phyloP scores from a whole-genome alignment of 2,113 vertebrate genomes.

The Garra rufa region DNA sequence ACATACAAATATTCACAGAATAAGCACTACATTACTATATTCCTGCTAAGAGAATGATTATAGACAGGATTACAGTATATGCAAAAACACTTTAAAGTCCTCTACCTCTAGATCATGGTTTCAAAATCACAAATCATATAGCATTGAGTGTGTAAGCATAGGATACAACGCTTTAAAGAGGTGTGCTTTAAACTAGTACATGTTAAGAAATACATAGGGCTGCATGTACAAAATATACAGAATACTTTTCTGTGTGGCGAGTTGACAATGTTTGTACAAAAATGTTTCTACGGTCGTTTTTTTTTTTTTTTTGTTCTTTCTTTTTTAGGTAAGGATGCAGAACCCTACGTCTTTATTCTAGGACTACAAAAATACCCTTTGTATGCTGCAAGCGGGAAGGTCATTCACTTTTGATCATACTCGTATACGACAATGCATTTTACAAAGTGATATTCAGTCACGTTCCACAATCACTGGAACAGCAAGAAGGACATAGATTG shows the following conservation, averaged over 20 bases:
- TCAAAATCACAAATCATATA: conserved; percentile 76
- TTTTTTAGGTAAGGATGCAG: conserved; percentile 72
- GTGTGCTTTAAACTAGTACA: conserved; percentile 74
- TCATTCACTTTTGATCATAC: conserved; percentile 75
- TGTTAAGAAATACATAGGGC: conserved; percentile 78
- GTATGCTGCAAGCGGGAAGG: conserved; percentile 76
- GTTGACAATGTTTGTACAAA: conserved; percentile 79
- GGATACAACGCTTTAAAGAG: conserved; percentile 71
- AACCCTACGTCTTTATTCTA: conserved; percentile 71
- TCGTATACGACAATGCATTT: conserved; percentile 78
- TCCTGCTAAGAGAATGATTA: conserved; percentile 86
- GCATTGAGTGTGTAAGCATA: conserved; percentile 72
- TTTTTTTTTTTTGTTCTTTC: background rate
- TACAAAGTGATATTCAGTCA: conserved; percentile 79
- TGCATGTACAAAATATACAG: conserved; percentile 81
- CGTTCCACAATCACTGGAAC: conserved; percentile 81
- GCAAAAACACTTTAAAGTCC: conserved; percentile 84
- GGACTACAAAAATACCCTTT: conserved; percentile 81
- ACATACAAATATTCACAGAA: conserved; percentile 91
- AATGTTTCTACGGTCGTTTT: conserved; percentile 57
- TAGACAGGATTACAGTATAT: conserved; percentile 92
- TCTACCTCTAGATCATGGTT: conserved; percentile 83
- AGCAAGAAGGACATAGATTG: conserved; percentile 78
- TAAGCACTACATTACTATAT: conserved; percentile 90
- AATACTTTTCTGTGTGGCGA: conserved; percentile 71